A percentile compares a stretch with the other conserved stretches of the same genome.
phyloP scores from a whole-genome alignment of 2,113 vertebrate genomes.

The Microtus richardsoni region DNA sequence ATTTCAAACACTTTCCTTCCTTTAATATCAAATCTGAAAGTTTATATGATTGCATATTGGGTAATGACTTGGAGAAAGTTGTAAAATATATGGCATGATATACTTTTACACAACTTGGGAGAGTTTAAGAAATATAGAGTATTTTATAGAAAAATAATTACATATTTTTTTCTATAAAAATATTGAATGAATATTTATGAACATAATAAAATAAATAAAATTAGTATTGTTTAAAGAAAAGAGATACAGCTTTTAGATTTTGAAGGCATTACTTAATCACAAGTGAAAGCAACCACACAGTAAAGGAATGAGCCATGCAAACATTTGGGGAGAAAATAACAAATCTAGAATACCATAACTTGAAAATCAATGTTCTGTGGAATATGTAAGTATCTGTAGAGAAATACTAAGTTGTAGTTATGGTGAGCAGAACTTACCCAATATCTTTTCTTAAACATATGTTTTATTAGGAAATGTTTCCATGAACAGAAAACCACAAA shows the following conservation, averaged over 20 bases:
- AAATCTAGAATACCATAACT: neutral
- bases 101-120: neutral
- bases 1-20: slow-evolving; percentile 8
- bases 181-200: neutral
- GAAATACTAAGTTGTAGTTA: neutral
- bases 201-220: neutral
- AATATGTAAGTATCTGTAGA: neutral
- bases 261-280: neutral
- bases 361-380: slow-evolving; percentile 34
- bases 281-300: neutral
- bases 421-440: neutral
- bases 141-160: neutral
- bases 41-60: slow-evolving; percentile 11
- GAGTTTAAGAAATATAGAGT: neutral
- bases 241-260: neutral
- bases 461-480: slow-evolving; percentile 21
- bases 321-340: neutral
- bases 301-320: neutral
- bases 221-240: neutral
- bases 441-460: neutral
- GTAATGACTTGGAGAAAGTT: slow-evolving; percentile 30
- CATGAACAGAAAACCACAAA: neutral
- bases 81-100: neutral
- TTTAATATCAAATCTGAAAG: neutral
- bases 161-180: neutral